These are phyloP conservation scores for Pseudopipra pipra DNA, from an alignment of 2,113 vertebrate species.

Conservation along the genomic window DNA sequence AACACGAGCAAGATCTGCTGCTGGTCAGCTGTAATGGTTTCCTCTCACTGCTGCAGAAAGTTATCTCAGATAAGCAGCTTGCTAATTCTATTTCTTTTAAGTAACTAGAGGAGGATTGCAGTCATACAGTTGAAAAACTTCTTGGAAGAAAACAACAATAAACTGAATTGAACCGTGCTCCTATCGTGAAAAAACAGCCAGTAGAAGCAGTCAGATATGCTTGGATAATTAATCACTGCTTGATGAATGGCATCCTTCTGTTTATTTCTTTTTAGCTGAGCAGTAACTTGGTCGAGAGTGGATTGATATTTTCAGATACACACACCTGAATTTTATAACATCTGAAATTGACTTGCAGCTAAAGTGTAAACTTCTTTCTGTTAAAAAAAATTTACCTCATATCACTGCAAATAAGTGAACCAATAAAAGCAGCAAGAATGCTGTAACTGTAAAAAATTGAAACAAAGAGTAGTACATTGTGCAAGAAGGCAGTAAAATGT, in stretches of 20 bases:
- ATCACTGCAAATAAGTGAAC: background rate
- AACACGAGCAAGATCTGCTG: background rate
- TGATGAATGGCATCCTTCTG: background rate
- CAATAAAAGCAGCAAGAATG: background rate
- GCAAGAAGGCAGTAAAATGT: background rate
- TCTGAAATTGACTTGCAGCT: background rate
- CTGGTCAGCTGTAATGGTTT: background rate
- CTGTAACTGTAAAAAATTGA: background rate
- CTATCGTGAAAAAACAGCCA: background rate
- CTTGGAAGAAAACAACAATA: background rate
- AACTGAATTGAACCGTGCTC: background rate
- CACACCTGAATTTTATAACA: background rate
- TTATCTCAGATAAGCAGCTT: constrained; percentile 42
- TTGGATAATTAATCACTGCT: constrained; percentile 6
- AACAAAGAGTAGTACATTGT: background rate
- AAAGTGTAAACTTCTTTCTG: background rate
- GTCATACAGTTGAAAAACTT: background rate
- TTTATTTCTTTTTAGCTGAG: background rate
- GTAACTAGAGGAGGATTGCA: background rate
- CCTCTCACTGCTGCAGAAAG: background rate
- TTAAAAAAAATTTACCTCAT: background rate
- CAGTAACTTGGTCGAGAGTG: background rate
- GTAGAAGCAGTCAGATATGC: background rate
- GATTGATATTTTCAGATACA: background rate
- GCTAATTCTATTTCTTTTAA: constrained; percentile 4